Evolutionary conservation across 1,140 invertebrate genomes (phyloP), one percentile per base, ranked within the genome.

Genomic region (Ceratina australensis): DNA sequence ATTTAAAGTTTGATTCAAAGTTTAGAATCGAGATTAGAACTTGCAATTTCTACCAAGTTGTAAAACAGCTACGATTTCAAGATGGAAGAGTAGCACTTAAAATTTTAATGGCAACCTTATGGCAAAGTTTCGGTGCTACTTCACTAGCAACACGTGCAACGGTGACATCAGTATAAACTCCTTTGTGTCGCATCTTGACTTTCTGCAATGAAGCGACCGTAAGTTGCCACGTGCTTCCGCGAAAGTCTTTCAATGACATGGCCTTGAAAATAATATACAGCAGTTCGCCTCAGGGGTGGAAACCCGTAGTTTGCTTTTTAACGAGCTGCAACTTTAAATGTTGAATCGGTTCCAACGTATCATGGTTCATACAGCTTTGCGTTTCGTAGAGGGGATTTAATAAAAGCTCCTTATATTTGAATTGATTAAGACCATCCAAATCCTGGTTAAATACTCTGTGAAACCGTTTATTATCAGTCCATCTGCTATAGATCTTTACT

Each of bases 161-260:
- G 1, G 10, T n/a, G n/a, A n/a, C n/a, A n/a, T n/a, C n/a, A n/a
- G n/a, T n/a, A n/a, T n/a, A n/a, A n/a, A n/a, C n/a, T n/a, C n/a
- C n/a, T n/a, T n/a, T n/a, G n/a, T n/a, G n/a, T 16, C 24, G 20
- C 3, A 42, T 42, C 33, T 42, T 42, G 71, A 18, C 26, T 10
- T 1, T 15, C 3, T 22, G 28, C 0, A 13, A 16, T 2, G 16
- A 22, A 10, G 20, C 2, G 22, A n/a, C 20, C 20, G 20, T 33
- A 18, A 42, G 10, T 28, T 7, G 0, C 28, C 52, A 74, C 63
- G 72, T 74, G 72, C 15, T 57, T 69, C 15, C 16, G 49, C 10
- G 3, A 4, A 24, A 2, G 8, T 16, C 47, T 20, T 16, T 49
- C 28, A 16, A 18, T 22, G 16, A 20, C 3, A 7, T 4, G 24